Base-by-base conservation (phyloP, 2,113 vertebrate genomes). In the Labeo rohita region DNA sequence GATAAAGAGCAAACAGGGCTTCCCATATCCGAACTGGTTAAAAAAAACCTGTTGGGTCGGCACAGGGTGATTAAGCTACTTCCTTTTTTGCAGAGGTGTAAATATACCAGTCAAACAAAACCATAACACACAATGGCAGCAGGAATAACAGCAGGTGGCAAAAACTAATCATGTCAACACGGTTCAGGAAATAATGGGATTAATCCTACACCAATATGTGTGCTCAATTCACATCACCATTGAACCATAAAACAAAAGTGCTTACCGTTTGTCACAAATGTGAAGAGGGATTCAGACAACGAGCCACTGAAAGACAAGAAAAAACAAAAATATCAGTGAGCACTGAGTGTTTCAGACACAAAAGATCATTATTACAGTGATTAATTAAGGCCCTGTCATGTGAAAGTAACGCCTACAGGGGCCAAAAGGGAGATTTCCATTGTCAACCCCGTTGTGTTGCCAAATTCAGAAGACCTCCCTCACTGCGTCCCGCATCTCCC, bases 181-280 rank as follows among this genome's bases (percentile, higher is more conserved):
- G 6, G 11, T 54, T 5, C 81, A 54, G 18, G 36, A 73, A 59
- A 56, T 82, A 82, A 70, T 52, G 45, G 68, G 68, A 84, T 84
- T 84, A 73, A 73, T 50, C 16, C 23, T 15, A 68, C 47, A 54
- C 59, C 39, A 81, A 34, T 16, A 28, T 49, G 59, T 63, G 79
- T 8, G 43, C 54, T 66, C 78, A 23, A 12, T 68, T 82, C 28
- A n/a, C 23, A 83, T 49, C 47, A 83, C 2, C 45, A 72, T 47
- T 45, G 39, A 61, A 89, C 52, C 23, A 47, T n/a, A 8, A 36
- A 45, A 56, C 52, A 9, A 23, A 80, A 65, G 18, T 2, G 54
- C 96, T 97, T 95, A 97, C 97, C 96, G 8, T 94, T 91, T 6
- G 94, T 94, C 90, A 90, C 91, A 90, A 97, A 97, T 15, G 94